A percentile compares a stretch with the other conserved stretches of the same genome.
These are phyloP conservation scores for Dreissena rostriformis DNA, from an alignment of 1,140 invertebrate genomes.

Conservation along the genomic window DNA sequence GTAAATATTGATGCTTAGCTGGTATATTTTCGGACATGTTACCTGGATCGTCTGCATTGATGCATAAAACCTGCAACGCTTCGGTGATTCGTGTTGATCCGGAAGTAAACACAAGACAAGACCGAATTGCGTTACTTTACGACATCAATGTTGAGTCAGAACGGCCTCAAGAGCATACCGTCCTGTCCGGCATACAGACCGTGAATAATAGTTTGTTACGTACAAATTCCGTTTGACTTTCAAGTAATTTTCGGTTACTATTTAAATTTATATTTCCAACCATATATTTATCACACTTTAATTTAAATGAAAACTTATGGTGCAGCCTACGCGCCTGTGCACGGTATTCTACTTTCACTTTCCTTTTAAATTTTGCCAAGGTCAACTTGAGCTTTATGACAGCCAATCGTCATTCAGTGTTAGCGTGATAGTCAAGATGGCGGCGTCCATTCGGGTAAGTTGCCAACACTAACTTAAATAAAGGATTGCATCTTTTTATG, in stretches of 20 bases:
- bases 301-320: too few relatives aligned
- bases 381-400: not conserved
- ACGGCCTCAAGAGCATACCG: too few relatives aligned
- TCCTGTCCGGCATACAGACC: too few relatives aligned
- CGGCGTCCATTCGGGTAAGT: conserved; percentile 54
- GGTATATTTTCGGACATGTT: conserved; percentile 13
- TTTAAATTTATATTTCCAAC: too few relatives aligned
- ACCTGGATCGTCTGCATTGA: conserved; percentile 53
- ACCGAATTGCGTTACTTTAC: too few relatives aligned
- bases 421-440: conserved; percentile 44
- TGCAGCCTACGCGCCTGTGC: not conserved
- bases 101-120: not conserved
- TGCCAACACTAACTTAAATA: not conserved
- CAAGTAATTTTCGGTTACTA: too few relatives aligned
- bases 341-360: conserved; percentile 30
- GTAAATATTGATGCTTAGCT: conserved; percentile 2
- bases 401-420: not conserved
- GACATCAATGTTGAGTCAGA: too few relatives aligned
- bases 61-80: conserved; percentile 3
- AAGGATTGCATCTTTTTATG: not conserved
- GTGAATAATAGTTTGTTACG: too few relatives aligned
- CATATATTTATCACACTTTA: too few relatives aligned
- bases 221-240: too few relatives aligned
- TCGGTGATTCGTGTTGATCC: not conserved
- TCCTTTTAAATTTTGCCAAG: not conserved